Conservation (phyloP, 2,797 vertebrate genomes). For the Miopithecus talapoin region DNA sequence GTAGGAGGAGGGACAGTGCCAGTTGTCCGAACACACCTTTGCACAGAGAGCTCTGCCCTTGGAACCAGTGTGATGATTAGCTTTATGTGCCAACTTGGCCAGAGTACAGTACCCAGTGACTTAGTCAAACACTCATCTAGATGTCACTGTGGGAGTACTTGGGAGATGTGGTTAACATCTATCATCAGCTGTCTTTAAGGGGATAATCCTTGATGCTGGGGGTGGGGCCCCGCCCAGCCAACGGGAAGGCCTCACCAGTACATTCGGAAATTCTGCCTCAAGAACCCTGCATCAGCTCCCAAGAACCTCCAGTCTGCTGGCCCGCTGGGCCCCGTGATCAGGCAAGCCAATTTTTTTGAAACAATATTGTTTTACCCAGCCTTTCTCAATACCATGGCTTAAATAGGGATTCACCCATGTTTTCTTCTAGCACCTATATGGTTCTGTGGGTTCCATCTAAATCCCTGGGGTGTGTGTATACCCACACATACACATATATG, state of each 20-base stretch:
- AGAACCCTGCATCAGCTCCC: neutral
- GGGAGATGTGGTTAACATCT: accelerated
- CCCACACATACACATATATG: neutral
- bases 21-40: accelerated
- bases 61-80: accelerated
- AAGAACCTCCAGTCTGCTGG: neutral
- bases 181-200: neutral
- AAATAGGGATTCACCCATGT: neutral
- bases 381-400: too few species aligned
- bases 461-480: neutral
- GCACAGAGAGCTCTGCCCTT: neutral
- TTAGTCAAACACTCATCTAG: accelerated
- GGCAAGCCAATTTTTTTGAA: neutral
- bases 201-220: accelerated
- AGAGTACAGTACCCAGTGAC: accelerated
- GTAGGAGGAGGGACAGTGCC: accelerated
- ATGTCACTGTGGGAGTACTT: accelerated
- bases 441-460: neutral
- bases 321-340: too few species aligned
- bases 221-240: neutral
- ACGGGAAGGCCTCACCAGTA: accelerated
- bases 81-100: neutral
- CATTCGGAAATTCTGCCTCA: neutral
- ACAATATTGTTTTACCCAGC: accelerated
- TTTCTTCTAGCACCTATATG: neutral